Conservation (phyloP, 2,113 vertebrate species). For the Zingel zingel region DNA sequence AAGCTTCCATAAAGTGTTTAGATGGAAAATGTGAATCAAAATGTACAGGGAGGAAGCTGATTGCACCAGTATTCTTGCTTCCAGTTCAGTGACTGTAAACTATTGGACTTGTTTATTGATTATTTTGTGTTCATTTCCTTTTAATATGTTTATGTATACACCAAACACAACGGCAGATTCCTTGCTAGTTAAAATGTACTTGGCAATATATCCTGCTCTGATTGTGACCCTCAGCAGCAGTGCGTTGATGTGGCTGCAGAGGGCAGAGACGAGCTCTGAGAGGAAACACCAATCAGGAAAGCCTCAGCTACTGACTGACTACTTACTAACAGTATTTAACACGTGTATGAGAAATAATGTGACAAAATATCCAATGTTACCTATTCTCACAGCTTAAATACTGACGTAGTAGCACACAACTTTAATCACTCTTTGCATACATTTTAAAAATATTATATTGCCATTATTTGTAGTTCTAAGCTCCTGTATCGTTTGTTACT, state of each 20-base stretch:
- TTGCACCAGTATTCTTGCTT: neutral
- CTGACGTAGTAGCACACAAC: neutral
- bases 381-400: neutral
- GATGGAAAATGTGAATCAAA: neutral
- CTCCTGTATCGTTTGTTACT: neutral
- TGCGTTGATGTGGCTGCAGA: conserved; percentile 52
- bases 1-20: neutral
- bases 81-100: neutral
- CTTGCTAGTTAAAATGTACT: no score
- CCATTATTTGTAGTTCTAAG: neutral
- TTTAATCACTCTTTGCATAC: neutral
- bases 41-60: neutral
- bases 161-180: no score
- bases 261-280: conserved; percentile 55
- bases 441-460: neutral
- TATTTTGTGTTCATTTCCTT: no score
- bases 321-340: neutral
- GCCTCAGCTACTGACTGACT: neutral
- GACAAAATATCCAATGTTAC: neutral
- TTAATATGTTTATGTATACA: no score
- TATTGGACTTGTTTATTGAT: neutral
- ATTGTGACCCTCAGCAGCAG: neutral
- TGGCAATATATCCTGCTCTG: no score
- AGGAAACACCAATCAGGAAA: neutral
- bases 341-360: neutral